phyloP scores from a whole-genome alignment of 2,888 invertebrate genomes.

The Lordiphosa fenestrarum region DNA sequence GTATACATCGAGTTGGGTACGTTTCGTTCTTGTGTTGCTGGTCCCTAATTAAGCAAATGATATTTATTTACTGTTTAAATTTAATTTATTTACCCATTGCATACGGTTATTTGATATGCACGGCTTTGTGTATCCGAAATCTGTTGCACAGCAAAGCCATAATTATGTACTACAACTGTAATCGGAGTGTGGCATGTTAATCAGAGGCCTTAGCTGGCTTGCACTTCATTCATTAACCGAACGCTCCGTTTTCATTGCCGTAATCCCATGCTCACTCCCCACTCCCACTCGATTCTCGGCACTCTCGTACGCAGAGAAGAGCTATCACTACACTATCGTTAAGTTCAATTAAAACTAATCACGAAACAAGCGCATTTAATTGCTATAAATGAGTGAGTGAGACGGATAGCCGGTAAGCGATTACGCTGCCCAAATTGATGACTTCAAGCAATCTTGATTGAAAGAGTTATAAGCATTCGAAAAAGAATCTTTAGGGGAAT shows the following conservation, averaged over 20 bases:
- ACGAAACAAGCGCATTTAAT: slow-evolving; percentile 41
- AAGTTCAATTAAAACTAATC: slow-evolving; percentile 64
- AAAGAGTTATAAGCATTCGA: neutral
- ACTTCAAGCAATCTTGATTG: no score
- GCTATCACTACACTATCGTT: slow-evolving; percentile 21
- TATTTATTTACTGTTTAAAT: no score
- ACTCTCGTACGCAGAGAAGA: no score
- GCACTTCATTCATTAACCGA: slow-evolving; percentile 31
- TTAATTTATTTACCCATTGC: no score
- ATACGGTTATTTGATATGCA: neutral
- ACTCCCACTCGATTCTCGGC: neutral
- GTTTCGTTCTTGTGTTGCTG: no score
- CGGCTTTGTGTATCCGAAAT: neutral
- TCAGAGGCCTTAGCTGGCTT: slow-evolving; percentile 17
- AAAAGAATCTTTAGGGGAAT: no score
- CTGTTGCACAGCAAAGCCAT: slow-evolving; percentile 1
- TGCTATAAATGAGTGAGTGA: slow-evolving; percentile 45
- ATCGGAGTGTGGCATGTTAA: slow-evolving; percentile 31
- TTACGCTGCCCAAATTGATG: slow-evolving; percentile 5
- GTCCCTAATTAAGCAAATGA: no score
- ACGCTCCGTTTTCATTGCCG: slow-evolving; percentile 7
- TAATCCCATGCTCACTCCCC: slow-evolving; percentile 11
- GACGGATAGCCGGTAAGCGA: neutral
- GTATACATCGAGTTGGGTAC: no score
- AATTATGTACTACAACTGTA: slow-evolving; percentile 11